These are phyloP conservation scores for Hyperoplus immaculatus DNA, from an alignment of 2,797 vertebrate genomes.

Conservation along the genomic window DNA sequence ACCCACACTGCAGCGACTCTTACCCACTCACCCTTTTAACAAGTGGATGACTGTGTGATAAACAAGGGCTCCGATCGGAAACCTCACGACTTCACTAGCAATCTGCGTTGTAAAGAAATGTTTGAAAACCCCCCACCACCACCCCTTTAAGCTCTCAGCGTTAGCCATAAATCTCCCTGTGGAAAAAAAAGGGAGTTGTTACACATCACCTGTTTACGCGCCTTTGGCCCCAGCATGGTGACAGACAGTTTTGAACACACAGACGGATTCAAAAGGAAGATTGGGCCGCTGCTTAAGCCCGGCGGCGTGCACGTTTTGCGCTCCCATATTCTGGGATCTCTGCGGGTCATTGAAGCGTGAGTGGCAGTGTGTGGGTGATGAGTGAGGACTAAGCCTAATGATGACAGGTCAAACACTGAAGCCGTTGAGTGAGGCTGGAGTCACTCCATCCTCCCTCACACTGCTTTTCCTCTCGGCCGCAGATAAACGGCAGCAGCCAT, in stretches of 20 bases:
- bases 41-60: slow-evolving; percentile 66
- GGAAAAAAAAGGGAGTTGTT: slow-evolving; percentile 63
- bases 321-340: slow-evolving; percentile 62
- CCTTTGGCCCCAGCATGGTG: slow-evolving; percentile 52
- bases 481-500: slow-evolving; percentile 65
- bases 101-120: slow-evolving; percentile 29
- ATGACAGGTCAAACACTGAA: slow-evolving; percentile 82
- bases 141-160: slow-evolving; percentile 28
- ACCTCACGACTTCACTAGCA: slow-evolving; percentile 52
- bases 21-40: slow-evolving; percentile 68
- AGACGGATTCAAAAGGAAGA: slow-evolving; percentile 56
- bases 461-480: slow-evolving; percentile 60
- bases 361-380: slow-evolving; percentile 72
- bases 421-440: slow-evolving; percentile 78
- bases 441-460: slow-evolving; percentile 69
- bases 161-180: slow-evolving; percentile 57
- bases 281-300: slow-evolving; percentile 61
- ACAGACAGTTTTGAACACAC: slow-evolving; percentile 78
- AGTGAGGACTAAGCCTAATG: slow-evolving; percentile 81
- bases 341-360: slow-evolving; percentile 69
- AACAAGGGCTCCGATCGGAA: slow-evolving; percentile 59
- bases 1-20: slow-evolving; percentile 61
- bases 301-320: slow-evolving; percentile 42
- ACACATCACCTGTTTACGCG: slow-evolving; percentile 75
- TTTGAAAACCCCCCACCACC: slow-evolving; percentile 29